Base-by-base conservation (phyloP, 2,888 invertebrate species). In the Tortricodes alternella region DNA sequence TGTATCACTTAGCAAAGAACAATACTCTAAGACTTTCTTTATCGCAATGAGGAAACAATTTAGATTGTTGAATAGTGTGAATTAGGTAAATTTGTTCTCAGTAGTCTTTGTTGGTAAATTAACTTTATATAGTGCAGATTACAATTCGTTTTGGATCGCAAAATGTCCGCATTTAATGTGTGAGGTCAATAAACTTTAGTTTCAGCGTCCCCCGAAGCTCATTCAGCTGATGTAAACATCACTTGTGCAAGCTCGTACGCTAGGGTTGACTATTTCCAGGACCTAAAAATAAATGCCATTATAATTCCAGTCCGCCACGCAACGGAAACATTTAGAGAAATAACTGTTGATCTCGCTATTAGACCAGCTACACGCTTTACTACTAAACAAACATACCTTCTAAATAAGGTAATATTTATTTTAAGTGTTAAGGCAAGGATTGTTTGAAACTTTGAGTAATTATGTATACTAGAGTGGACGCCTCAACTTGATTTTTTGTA, bases 161-260 rank as follows among this genome's bases (percentile, higher is more conserved):
- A 46, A 35, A 13, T 39, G 11, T 2, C 15, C 46, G 8, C 21
- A 37, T 53, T 15, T 37, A 34, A 58, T 56, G 53, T 60, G 62
- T 65, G 69, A 73, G 85, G 82, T 86, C 72, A 85, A 83, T 65
- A 79, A 85, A 84, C 87, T 86, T 77, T 74, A 71, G 66, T 70
- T 69, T 74, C 68, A 74, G 70, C 80, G 79, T 79, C 76, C 76
- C 77, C 72, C 70, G 75, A 76, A 78, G 77, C 79, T 60, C 68
- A 64, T 70, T 76, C 72, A 71, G 68, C 64, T 73, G 79, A 73
- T 75, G 82, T 84, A 83, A 85, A 85, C 85, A 83, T 73, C 70
- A 75, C 72, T 73, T 73, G 76, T 76, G 71, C 76, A 65, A 65
- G 65, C 63, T 65, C 62, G 66, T 73, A 62, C 61, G 53, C 58